Conservation (phyloP, 92 coral and sea anemone genomes). For the Bergia sp. region DNA sequence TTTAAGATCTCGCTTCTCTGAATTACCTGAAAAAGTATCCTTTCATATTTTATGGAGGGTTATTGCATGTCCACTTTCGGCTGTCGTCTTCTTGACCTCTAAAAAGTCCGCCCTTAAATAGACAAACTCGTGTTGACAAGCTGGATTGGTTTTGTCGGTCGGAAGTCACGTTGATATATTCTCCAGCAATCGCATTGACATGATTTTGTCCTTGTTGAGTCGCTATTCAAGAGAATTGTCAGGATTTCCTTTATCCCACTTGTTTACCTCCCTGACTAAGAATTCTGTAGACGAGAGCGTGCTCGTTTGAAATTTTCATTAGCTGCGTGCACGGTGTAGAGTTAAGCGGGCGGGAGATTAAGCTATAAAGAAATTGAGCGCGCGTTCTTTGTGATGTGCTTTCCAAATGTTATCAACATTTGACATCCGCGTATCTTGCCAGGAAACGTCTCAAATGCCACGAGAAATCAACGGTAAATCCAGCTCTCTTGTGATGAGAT, state of each 20-base stretch:
- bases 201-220: slow-evolving; percentile 19
- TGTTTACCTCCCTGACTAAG: slow-evolving; percentile 23
- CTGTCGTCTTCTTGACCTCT: slow-evolving; percentile 44
- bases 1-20: background rate
- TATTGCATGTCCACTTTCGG: slow-evolving; percentile 27
- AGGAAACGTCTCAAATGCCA: slow-evolving; percentile 13
- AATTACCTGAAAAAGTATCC: slow-evolving; percentile 12
- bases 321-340: background rate
- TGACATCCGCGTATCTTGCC: slow-evolving; percentile 18
- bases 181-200: slow-evolving; percentile 1
- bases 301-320: slow-evolving; percentile 23
- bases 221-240: background rate
- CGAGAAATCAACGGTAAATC: slow-evolving; percentile 6
- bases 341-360: background rate
- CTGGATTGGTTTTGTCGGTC: background rate
- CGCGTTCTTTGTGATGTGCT: slow-evolving; percentile 12
- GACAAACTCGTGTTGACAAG: slow-evolving; percentile 35
- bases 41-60: background rate
- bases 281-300: background rate
- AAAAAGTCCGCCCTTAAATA: slow-evolving; percentile 31
- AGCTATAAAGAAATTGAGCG: slow-evolving; percentile 21
- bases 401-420: slow-evolving; percentile 37
- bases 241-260: background rate
- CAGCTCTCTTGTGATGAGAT: slow-evolving; percentile 10
- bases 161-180: slow-evolving; percentile 1